A percentile compares a stretch with the other conserved stretches of the same genome.
Conservation (phyloP, 2,888 invertebrate species). For the Polia nebulosa region DNA sequence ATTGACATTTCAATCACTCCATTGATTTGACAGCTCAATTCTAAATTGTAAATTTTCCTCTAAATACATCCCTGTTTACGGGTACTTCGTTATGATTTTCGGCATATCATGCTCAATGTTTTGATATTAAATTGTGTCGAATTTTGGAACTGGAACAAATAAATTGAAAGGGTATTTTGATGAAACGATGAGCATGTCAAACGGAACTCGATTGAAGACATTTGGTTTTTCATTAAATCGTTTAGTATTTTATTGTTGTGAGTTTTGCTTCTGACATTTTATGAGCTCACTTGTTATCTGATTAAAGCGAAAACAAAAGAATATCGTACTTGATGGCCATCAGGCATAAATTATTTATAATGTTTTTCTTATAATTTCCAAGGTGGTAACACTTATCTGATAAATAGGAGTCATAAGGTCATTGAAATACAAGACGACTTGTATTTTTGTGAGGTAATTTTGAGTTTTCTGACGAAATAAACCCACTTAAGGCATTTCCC, state of each 20-base stretch:
- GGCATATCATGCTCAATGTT: slow-evolving; percentile 50
- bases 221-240: slow-evolving; percentile 27
- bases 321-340: not conserved
- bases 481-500: not conserved
- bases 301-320: slow-evolving; percentile 32
- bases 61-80: slow-evolving; percentile 52
- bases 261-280: slow-evolving; percentile 28
- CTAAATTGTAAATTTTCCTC: not conserved
- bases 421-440: slow-evolving; percentile 5
- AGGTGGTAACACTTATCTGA: slow-evolving; percentile 20
- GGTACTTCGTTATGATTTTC: slow-evolving; percentile 50
- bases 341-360: slow-evolving; percentile 22
- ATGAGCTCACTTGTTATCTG: not conserved
- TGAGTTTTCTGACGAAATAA: slow-evolving; percentile 4
- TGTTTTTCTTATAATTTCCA: slow-evolving; percentile 6
- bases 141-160: slow-evolving; percentile 36
- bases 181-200: slow-evolving; percentile 34
- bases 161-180: slow-evolving; percentile 50
- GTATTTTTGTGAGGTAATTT: slow-evolving; percentile 1
- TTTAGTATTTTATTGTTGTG: slow-evolving; percentile 17
- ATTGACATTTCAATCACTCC: slow-evolving; percentile 4
- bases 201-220: slow-evolving; percentile 21
- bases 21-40: not conserved
- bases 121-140: slow-evolving; percentile 52
- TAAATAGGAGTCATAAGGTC: slow-evolving; percentile 35